A percentile compares a stretch with the other conserved stretches of the same genome.
Evolutionary conservation across 2,888 invertebrate genomes (phyloP).

Genomic region (Rhagium mordax): DNA sequence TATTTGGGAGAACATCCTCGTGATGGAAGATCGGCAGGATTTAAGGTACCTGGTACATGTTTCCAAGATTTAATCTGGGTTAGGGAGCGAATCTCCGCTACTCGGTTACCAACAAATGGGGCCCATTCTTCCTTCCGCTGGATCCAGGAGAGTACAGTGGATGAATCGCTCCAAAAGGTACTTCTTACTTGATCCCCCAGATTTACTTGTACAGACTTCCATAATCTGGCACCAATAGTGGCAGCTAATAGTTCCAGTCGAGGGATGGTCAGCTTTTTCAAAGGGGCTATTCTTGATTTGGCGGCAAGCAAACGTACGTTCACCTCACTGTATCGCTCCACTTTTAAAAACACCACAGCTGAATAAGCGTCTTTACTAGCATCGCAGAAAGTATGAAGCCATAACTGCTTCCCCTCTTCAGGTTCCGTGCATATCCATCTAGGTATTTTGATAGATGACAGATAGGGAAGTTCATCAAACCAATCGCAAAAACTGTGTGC

Average conservation of each 20-base stretch:
- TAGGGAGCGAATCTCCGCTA: constrained; percentile 23
- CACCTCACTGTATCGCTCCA: constrained; percentile 6
- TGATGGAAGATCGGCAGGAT: constrained; percentile 3
- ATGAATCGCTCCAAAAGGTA: constrained; percentile 55
- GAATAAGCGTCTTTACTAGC: constrained; percentile 26
- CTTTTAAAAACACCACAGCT: constrained; percentile 10
- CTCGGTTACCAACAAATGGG: constrained; percentile 29
- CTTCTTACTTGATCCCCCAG: constrained; percentile 30
- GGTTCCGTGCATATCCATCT: background rate
- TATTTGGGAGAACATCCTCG: too few relatives aligned
- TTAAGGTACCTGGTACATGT: constrained; percentile 20
- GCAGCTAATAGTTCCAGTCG: constrained; percentile 40
- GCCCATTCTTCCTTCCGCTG: constrained; percentile 35
- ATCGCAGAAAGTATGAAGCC: constrained; percentile 47
- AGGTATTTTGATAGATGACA: background rate
- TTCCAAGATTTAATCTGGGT: constrained; percentile 17
- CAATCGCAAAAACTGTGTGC: too few relatives aligned
- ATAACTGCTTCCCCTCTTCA: constrained; percentile 46
- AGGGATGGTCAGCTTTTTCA: constrained; percentile 41
- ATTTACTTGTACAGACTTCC: constrained; percentile 17
- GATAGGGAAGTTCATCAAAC: background rate
- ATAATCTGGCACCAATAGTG: constrained; percentile 48
- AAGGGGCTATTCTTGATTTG: constrained; percentile 34
- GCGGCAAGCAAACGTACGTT: constrained; percentile 33
- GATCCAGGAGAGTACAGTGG: too few relatives aligned